These are phyloP conservation scores for Bucco capensis DNA, from an alignment of 2,113 vertebrate genomes.

Conservation along the genomic window DNA sequence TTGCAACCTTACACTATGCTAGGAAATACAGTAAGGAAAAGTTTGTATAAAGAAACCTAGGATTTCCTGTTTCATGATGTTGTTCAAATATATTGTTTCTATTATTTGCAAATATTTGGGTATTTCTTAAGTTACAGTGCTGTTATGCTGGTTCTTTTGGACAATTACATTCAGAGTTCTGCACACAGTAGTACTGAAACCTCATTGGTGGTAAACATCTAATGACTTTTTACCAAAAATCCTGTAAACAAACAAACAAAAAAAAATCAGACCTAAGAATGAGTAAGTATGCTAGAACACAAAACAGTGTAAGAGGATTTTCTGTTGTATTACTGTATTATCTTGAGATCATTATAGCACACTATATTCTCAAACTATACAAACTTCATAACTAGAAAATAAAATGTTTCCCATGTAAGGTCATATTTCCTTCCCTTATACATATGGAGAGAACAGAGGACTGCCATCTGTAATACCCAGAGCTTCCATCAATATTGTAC, in stretches of 20 bases:
- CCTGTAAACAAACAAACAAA: background rate
- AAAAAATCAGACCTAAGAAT: background rate
- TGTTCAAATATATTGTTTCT: background rate
- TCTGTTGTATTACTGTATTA: background rate
- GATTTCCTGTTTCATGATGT: background rate
- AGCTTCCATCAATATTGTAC: background rate
- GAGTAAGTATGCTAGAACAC: background rate
- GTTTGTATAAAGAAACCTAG: background rate
- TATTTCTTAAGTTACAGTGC: background rate
- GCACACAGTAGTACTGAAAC: background rate
- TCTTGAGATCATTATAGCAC: background rate
- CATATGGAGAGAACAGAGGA: background rate
- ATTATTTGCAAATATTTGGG: background rate
- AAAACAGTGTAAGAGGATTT: background rate
- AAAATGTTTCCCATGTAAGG: background rate
- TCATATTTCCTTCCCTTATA: background rate
- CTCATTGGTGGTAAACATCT: background rate
- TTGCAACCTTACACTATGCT: background rate
- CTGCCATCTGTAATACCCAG: background rate
- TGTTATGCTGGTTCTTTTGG: background rate
- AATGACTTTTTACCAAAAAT: fast-evolving
- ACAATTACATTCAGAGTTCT: background rate
- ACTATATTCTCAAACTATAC: background rate
- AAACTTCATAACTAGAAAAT: background rate
- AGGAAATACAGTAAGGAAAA: background rate